Evolutionary conservation across 2,113 vertebrate genomes (phyloP), one percentile per base, ranked within the genome.

Genomic region (Cyanoderma ruficeps): DNA sequence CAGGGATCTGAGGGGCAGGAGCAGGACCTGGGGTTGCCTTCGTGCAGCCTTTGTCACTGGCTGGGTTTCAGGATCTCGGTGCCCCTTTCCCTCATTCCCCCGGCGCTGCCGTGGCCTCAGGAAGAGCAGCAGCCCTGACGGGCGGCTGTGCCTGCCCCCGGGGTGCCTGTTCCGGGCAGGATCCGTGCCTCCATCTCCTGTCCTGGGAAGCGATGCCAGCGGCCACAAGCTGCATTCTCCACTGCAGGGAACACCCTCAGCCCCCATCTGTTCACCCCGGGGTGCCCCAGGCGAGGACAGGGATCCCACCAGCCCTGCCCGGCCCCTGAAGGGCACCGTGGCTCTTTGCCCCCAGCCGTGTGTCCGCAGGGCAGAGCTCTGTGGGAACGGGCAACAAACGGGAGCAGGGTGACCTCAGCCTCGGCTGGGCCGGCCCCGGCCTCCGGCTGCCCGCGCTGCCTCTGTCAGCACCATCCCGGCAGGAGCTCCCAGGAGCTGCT

Each of bases 41-140:
- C 25, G 85, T 0, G 4, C 50, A 70, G 80, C 93, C 83, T 95
- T 71, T 55, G 87, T 5, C 87, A 5, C 87, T 95, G 95, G 87
- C 92, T 71, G 93, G 3, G 11, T 91, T 95, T 75, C 93, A 93
- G 84, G 31, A 67, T 42, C 81, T 11, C 10, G 0, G 1, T 95
- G 96, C 61, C 92, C 90, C 95, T 95, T 93, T 89, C 87, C 93
- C 92, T 78, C 22, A 16, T 95, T 96, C 95, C 63, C 83, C 65
- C 56, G 4, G 4, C 0, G 21, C 81, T 67, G 85, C 37, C 0
- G 2, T 3, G 74, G 50, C 55, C 56, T 15, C 6, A 1, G 80
- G 83, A 47, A 24, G 52, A 68, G 65, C 68, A 8, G 10, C n/a
- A n/a, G 94, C 41, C 35, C 71, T 2, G 33, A 18, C 0, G 7